Percentiles rank a stretch among this genome's conserved stretches.
Evolutionary conservation across 2,888 invertebrate genomes (phyloP).

Genomic region (Cordilura impudica): DNA sequence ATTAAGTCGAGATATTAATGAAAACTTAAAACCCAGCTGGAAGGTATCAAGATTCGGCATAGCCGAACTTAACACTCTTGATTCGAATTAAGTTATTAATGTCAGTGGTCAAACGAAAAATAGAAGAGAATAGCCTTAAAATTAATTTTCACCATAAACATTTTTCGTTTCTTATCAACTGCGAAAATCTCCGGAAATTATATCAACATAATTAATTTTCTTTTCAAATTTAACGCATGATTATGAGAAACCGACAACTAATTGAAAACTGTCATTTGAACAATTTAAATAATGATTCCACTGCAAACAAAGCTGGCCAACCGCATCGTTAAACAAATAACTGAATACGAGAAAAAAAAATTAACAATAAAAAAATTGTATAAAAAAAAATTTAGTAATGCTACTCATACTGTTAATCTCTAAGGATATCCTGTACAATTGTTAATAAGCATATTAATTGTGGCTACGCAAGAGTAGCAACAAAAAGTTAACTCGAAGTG

Average conservation of each 20-base stretch:
- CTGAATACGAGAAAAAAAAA: not conserved
- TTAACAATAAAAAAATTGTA: not conserved
- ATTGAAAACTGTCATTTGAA: constrained; percentile 29
- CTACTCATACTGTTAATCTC: constrained; percentile 10
- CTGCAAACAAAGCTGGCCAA: constrained; percentile 1
- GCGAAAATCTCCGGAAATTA: too few relatives aligned
- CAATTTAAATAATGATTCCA: not conserved
- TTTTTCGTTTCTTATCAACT: too few relatives aligned
- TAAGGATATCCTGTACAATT: constrained; percentile 50
- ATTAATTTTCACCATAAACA: too few relatives aligned
- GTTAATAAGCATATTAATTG: constrained; percentile 53
- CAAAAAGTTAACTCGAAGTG: not conserved
- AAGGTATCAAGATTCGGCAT: too few relatives aligned
- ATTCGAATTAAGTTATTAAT: too few relatives aligned
- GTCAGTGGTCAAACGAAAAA: too few relatives aligned
- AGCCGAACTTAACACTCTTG: too few relatives aligned
- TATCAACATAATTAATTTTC: too few relatives aligned
- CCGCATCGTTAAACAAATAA: not conserved
- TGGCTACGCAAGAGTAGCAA: constrained; percentile 28
- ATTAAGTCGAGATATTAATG: too few relatives aligned
- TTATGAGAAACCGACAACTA: constrained; percentile 5
- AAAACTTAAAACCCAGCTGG: too few relatives aligned
- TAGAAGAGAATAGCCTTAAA: too few relatives aligned
- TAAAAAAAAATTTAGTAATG: constrained; percentile 29
- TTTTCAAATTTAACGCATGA: constrained; percentile 9